Evolutionary conservation across 1,140 invertebrate species (phyloP), one percentile per base, ranked within the genome.

Genomic region (Diabrotica undecimpunctata): DNA sequence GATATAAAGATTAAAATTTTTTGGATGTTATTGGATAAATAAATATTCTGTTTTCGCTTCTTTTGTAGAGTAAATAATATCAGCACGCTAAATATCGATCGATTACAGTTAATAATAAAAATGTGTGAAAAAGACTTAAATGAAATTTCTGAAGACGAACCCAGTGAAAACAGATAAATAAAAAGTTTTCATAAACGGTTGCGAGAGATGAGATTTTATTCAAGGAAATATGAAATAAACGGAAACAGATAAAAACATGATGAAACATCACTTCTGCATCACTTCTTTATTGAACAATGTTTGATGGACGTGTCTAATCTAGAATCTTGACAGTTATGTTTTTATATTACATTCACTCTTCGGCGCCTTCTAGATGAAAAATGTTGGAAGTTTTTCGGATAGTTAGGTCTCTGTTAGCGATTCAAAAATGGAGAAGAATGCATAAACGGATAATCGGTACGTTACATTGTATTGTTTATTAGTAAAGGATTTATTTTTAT

Each of bases 271-370:
- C 41, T 46, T n/a, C 41, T 46, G 41, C 41, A 46, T 46, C 41
- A 46, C 41, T 46, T 46, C 41, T 46, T 46, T 46, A 46, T 46
- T 46, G 41, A 46, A 46, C 41, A 46, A 46, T 46, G 41, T 46
- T 46, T 46, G 41, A 46, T 46, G 41, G 41, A 46, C 41, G 41
- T 46, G 41, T 46, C 41, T 46, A 46, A 46, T 46, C 41, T 46
- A 46, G 41, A 46, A 46, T 46, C 41, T 46, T 46, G 41, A 46
- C 41, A 46, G 41, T 46, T 46, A 46, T 46, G 41, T 46, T 46
- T 46, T 46, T 46, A 46, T 46, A 46, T 46, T 46, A 46, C 41
- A 46, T 46, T 46, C 41, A 46, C 41, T 46, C 41, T 6, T 46
- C 41, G 41, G 41, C 41, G 41, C 41, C 41, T 46, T n/a, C 8